Percentiles rank a stretch among this genome's conserved stretches.
Conservation (phyloP, 1,140 invertebrate species). For the Bombus confusus region DNA sequence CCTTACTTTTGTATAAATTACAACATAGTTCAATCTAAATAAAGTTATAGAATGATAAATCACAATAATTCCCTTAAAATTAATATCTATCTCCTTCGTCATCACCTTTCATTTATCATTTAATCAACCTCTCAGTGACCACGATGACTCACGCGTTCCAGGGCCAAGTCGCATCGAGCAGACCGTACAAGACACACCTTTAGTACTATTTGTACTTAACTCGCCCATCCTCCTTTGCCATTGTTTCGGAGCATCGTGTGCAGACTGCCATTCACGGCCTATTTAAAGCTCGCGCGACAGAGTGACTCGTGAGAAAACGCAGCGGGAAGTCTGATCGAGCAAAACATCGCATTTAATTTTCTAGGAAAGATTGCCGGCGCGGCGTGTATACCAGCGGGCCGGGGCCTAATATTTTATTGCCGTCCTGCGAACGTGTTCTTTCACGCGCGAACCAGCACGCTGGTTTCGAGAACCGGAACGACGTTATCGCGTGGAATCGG, state of each 20-base stretch:
- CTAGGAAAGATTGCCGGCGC: constrained; percentile 42
- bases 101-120: not conserved
- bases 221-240: not conserved
- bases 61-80: not conserved
- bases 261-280: not conserved
- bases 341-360: constrained; percentile 66
- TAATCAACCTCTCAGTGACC: not conserved
- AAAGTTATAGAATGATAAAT: not conserved
- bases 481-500: constrained; percentile 69
- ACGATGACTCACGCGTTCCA: not conserved
- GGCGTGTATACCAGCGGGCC: constrained; percentile 9
- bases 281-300: constrained; percentile 30
- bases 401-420: constrained; percentile 65
- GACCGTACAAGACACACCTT: not conserved
- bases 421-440: constrained; percentile 65
- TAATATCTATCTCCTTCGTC: not conserved
- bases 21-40: not conserved
- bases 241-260: not conserved
- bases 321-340: constrained; percentile 34
- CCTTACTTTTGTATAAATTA: not conserved
- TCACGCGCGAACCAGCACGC: constrained; percentile 54
- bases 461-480: constrained; percentile 70
- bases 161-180: not conserved
- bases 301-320: constrained; percentile 39
- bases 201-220: not conserved